Evolutionary conservation across 1,140 invertebrate genomes (phyloP), one percentile per base, ranked within the genome.

Genomic region (Apis laboriosa): DNA sequence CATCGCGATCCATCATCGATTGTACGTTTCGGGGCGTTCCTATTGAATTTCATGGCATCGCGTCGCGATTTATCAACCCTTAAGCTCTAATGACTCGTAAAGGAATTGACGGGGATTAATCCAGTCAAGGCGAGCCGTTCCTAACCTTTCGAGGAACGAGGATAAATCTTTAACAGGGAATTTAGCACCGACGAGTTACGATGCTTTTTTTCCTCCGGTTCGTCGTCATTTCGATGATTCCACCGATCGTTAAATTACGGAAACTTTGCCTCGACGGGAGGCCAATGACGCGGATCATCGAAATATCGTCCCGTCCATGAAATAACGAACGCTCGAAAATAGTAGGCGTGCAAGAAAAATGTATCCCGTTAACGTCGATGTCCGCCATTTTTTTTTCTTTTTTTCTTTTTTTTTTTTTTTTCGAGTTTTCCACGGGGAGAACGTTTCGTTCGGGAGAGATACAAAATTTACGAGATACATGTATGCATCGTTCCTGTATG

Each of bases 1-100:
- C 34, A 43, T 43, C 34, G 51, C 53, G 24, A 72, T 73, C 58
- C 58, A n/a, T 73, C 55, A n/a, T 11, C 19, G 19, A 8, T 34
- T 58, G 28, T 28, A 43, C 34, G 34, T 13, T 13, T 19, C 12
- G 12, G 7, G 21, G 55, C 12, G 17, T 12, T 8, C 1, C 71
- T 55, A 73, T 73, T 73, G 71, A 73, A 73, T 73, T 73, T 73
- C 71, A 73, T 73, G 58, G 71, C 28, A 17, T 4, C 34, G 28
- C 71, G 55, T n/a, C 56, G 24, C 56, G 43, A 24, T 86, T 85
- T 49, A 85, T 70, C 58, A 72, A 51, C 72, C 55, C n/a, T 83
- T 61, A 67, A 86, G 61, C 64, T 78, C 61, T 63, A 77, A 79
- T 67, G 79, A 85, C n/a, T 78, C 80, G 75, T 85, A 83, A 72